phyloP scores from a whole-genome alignment of 1,140 invertebrate genomes.

The Bombus confusus region DNA sequence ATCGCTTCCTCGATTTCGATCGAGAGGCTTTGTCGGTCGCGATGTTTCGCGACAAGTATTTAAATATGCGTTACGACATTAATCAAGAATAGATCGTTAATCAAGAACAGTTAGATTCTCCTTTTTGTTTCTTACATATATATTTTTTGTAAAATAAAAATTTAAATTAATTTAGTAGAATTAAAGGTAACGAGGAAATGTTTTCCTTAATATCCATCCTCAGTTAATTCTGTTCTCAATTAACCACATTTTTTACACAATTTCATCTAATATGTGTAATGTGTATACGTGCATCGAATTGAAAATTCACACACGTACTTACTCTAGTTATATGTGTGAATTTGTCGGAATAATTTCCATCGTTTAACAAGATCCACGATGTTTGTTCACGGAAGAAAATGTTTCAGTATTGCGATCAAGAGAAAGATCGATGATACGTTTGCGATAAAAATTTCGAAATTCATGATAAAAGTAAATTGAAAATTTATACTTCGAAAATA shows the following conservation, averaged over 20 bases:
- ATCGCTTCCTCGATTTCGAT: constrained; percentile 33
- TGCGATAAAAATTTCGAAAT: not conserved
- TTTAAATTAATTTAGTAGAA: not conserved
- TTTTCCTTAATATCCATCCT: not conserved
- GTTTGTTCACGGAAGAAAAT: constrained; percentile 23
- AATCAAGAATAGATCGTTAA: constrained; percentile 26
- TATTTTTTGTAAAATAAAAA: not conserved
- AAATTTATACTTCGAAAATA: too few species aligned
- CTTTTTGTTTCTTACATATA: not conserved
- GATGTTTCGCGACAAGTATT: not conserved
- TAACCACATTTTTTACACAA: not conserved
- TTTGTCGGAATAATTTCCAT: constrained; percentile 35
- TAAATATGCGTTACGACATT: not conserved
- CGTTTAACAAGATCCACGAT: constrained; percentile 27
- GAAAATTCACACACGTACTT: not conserved
- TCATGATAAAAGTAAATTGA: not conserved
- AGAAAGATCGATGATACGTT: not conserved
- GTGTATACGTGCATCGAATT: constrained; percentile 16
- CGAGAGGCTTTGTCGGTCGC: not conserved
- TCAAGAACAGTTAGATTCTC: not conserved
- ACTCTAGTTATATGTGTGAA: not conserved
- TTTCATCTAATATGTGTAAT: not conserved
- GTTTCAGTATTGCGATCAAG: not conserved
- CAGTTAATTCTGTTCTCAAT: constrained; percentile 9
- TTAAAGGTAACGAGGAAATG: not conserved